Base-by-base conservation (phyloP, 1,140 invertebrate genomes). In the Drosophila arawakana region DNA sequence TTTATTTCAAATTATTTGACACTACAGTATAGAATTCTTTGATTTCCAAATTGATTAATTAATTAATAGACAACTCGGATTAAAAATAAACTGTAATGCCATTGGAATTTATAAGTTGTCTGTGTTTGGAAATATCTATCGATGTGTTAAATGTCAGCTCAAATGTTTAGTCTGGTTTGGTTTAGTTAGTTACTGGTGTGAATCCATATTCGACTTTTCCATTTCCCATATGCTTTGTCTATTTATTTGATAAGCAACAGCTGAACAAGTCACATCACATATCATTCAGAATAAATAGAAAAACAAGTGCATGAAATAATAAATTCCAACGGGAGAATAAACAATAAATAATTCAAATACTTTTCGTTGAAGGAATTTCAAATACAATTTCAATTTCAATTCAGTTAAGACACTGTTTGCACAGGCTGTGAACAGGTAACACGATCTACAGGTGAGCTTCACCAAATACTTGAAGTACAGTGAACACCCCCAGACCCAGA, bases 281-380 rank as follows among this genome's bases (percentile, higher is more conserved):
- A 78, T 73, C 57, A 49, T 44, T 63, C 39, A 54, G 65, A 70
- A 52, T 73, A 58, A 73, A 76, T 60, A 63, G 62, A 65, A 76
- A 30, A 84, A 77, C 81, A 73, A 73, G 18, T 69, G 57, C 39
- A 34, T 2, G 55, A 60, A 59, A 54, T 54, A 41, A 30, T 30
- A 30, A 62, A 62, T 37, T 65, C 43, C 44, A 18, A 7, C 18
- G 18, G 18, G 35, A 34, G 43, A 50, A 39, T 50, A 74, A 70
- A 50, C 43, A 50, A 41, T 44, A 66, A 85, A 85, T 85, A 78
- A 58, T 78, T 86, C 30, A 30, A 86, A 88, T 86, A 58, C 21
- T 73, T 83, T 30, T 46, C 37, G 2, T 15, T 13, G n/a, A 54
- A 54, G 50, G 50, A 54, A 54, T 54, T 49, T 10, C 18, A 49